Evolutionary conservation across 2,888 invertebrate species (phyloP), one percentile per base, ranked within the genome.

Genomic region (Lasioglossum zephyrum): DNA sequence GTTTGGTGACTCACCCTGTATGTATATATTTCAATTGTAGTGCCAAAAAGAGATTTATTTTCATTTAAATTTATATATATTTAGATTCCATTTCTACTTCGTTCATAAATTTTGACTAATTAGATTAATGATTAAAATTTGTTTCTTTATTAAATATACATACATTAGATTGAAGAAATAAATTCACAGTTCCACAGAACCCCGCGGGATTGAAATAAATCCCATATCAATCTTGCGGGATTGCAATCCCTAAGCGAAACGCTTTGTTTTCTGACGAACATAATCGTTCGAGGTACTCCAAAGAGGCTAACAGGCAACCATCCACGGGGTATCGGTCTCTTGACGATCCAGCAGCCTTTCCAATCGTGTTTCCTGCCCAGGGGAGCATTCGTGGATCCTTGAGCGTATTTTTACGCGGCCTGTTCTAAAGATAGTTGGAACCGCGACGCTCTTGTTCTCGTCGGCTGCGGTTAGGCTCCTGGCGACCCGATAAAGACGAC

Each of bases 361-460:
- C 82, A 60, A 49, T 66, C 70, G 89, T 72, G 47, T 84, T 90
- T 87, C 78, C 81, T 87, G 81, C 77, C 85, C 85, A 66, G 82
- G 84, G 87, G 88, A 84, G 80, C 74, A 79, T 88, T 82, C 74
- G 79, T 53, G 75, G 86, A 90, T 90, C 89, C 91, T 92, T 92
- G 90, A 85, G 87, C 87, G 90, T 92, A 92, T 89, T 91, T 91
- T 92, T 91, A 89, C 78, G 80, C 26, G 80, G 36, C 31, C 70
- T 74, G 86, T 76, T 85, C 90, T 87, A 90, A 90, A 90, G 90
- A 90, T 90, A 90, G 90, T 49, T 72, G 73, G 79, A 83, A 85
- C 81, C 81, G 74, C 77, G 81, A n/a, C 39, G 73, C 63, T 77
- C 81, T 83, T 79, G 73, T 73, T 77, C 79, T 70, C 84, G 79